A percentile compares a stretch with the other conserved stretches of the same genome.
Evolutionary conservation across 1,140 invertebrate genomes (phyloP).

Genomic region (Heliconius hewitsoni): DNA sequence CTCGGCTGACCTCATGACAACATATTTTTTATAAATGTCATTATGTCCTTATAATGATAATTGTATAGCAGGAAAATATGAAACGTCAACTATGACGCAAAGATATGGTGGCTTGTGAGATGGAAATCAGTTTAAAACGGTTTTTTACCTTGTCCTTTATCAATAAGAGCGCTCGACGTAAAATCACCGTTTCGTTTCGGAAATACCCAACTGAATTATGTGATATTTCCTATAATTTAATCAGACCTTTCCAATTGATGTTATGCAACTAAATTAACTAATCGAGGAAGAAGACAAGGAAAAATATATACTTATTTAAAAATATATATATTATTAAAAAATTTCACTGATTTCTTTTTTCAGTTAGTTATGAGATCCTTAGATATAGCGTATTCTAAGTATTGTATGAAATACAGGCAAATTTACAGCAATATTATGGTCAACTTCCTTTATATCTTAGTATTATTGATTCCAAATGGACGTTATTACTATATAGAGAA

Average conservation of each 20-base stretch:
- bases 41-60: not conserved
- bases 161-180: not conserved
- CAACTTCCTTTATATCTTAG: not conserved
- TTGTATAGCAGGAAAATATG: constrained; percentile 3
- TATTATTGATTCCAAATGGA: not conserved
- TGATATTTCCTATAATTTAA: not conserved
- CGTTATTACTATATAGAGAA: not conserved
- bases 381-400: not conserved
- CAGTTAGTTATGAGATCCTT: not conserved
- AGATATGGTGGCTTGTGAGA: not conserved
- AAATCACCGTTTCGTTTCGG: not conserved
- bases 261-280: not conserved
- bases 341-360: no score
- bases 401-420: not conserved
- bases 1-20: not conserved
- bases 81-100: not conserved
- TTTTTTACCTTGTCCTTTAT: constrained; percentile 5
- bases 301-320: no score
- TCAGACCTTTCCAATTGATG: not conserved
- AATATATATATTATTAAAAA: no score
- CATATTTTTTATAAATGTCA: not conserved
- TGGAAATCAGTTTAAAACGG: not conserved
- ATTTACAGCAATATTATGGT: not conserved
- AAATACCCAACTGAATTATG: not conserved
- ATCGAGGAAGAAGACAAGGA: no score